These are phyloP conservation scores for Triplophysa yarkandensis DNA, from an alignment of 2,797 vertebrate genomes.

Conservation along the genomic window DNA sequence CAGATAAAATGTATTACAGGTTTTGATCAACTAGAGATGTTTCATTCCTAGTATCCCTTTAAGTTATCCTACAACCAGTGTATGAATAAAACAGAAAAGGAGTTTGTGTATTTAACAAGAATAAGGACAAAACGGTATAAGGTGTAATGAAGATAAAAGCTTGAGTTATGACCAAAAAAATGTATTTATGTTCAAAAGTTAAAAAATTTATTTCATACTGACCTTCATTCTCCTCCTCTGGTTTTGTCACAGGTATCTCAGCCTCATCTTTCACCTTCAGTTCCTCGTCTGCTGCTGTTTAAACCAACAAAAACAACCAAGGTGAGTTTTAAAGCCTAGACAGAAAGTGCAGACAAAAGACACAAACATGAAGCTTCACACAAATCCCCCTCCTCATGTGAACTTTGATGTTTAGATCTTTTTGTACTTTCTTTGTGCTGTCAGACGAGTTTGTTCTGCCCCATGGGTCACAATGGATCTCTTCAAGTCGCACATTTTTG, in stretches of 20 bases:
- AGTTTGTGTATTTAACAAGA: neutral
- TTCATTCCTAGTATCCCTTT: too few species aligned
- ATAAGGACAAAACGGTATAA: neutral
- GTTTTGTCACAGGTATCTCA: constrained; percentile 28
- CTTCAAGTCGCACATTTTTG: constrained; percentile 33
- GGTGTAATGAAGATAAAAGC: too few species aligned
- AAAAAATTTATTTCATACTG: constrained; percentile 21
- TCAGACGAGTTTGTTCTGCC: constrained; percentile 47
- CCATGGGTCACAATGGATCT: constrained; percentile 37
- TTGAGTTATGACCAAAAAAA: too few species aligned
- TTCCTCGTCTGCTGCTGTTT: constrained; percentile 41
- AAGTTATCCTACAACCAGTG: too few species aligned
- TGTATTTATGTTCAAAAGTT: too few species aligned
- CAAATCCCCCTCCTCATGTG: neutral
- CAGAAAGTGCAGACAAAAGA: constrained; percentile 19
- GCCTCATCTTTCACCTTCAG: constrained; percentile 14
- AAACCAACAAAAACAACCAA: constrained; percentile 24
- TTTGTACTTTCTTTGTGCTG: constrained; percentile 35
- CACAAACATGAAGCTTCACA: constrained; percentile 3
- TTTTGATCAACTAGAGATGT: too few species aligned
- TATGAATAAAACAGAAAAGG: neutral
- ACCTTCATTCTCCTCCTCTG: constrained; percentile 52
- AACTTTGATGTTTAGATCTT: constrained; percentile 35
- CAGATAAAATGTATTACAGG: too few species aligned
- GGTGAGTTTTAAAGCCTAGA: constrained; percentile 20